These are phyloP conservation scores for Cistogaster globosa DNA, from an alignment of 2,888 invertebrate genomes.

Conservation along the genomic window DNA sequence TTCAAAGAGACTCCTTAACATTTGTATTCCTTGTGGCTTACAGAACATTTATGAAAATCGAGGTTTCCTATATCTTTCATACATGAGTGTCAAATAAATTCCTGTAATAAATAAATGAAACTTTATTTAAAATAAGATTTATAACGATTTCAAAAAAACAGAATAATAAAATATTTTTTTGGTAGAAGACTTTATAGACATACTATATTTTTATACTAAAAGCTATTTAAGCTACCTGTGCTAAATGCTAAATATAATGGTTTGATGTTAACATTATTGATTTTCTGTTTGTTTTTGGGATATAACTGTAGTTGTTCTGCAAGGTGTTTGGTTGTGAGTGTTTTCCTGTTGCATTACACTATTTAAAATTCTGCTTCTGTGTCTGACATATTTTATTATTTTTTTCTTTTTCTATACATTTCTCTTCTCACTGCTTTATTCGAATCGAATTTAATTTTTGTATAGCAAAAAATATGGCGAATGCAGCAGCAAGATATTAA, in stretches of 20 bases:
- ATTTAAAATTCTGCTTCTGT: constrained; percentile 62
- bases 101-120: too few species aligned
- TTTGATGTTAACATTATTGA: constrained; percentile 20
- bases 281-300: neutral
- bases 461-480: constrained; percentile 49
- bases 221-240: constrained; percentile 18
- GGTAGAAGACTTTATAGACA: neutral
- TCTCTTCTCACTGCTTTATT: neutral
- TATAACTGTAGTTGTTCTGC: constrained; percentile 14
- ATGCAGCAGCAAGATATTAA: constrained; percentile 40
- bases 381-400: constrained; percentile 67
- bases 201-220: neutral
- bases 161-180: neutral
- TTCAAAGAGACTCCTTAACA: too few species aligned
- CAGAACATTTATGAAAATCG: too few species aligned
- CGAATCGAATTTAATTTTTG: constrained; percentile 19
- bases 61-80: too few species aligned
- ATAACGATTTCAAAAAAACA: too few species aligned
- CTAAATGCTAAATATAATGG: constrained; percentile 38
- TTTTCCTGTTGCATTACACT: constrained; percentile 58
- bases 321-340: constrained; percentile 11
- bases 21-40: too few species aligned
- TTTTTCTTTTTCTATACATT: constrained; percentile 1
- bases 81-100: too few species aligned
- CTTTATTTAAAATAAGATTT: too few species aligned